A percentile compares a stretch with the other conserved stretches of the same genome.
phyloP scores from a whole-genome alignment of 2,797 vertebrate species.

The Lophotriccus pileatus region DNA sequence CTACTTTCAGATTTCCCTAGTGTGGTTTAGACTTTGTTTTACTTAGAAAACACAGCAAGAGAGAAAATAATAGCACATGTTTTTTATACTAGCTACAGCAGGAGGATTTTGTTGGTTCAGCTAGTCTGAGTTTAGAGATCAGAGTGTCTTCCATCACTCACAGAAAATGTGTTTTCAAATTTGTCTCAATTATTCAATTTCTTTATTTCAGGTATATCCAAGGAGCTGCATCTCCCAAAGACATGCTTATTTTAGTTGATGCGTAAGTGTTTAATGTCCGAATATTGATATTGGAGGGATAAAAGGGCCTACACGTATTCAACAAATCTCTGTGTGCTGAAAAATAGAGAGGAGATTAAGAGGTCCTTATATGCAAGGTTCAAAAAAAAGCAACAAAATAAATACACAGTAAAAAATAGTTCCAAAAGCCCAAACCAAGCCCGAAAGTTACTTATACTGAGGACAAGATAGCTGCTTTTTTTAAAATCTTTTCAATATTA shows the following conservation, averaged over 20 bases:
- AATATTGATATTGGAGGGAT: background rate
- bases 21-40: background rate
- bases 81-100: background rate
- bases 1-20: background rate
- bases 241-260: conserved; percentile 98
- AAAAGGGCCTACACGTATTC: background rate
- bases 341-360: background rate
- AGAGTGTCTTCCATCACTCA: background rate
- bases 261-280: conserved; percentile 84
- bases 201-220: conserved; percentile 92
- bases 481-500: background rate
- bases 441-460: background rate
- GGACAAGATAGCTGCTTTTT: rapidly evolving
- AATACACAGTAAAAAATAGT: background rate
- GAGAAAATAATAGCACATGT: background rate
- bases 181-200: background rate
- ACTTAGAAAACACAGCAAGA: background rate
- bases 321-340: background rate
- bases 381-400: background rate
- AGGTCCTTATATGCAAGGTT: background rate
- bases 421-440: background rate
- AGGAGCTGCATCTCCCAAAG: conserved; percentile 97
- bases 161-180: background rate
- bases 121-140: background rate
- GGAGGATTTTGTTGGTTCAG: background rate